Evolutionary conservation across 2,888 invertebrate genomes (phyloP).

Genomic region (Cephus pulcher): DNA sequence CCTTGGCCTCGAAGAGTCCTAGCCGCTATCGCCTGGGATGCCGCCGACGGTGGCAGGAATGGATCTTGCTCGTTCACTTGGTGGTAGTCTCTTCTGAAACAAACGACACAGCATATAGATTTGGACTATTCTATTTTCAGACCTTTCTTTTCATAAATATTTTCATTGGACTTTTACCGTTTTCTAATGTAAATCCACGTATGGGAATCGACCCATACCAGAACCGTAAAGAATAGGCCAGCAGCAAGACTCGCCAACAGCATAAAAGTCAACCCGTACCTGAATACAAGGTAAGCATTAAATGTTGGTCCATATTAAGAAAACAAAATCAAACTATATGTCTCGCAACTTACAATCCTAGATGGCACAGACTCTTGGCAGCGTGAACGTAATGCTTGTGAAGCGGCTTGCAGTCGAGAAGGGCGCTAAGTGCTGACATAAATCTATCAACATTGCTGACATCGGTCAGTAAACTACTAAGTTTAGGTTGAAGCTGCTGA

Average conservation of each 20-base stretch:
- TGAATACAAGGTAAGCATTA: constrained; percentile 31
- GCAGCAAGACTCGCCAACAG: constrained; percentile 87
- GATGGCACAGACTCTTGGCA: constrained; percentile 84
- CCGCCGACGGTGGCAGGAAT: constrained; percentile 75
- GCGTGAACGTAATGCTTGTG: constrained; percentile 86
- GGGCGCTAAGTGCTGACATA: constrained; percentile 73
- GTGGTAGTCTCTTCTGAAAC: constrained; percentile 79
- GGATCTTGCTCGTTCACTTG: constrained; percentile 89
- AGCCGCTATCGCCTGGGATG: constrained; percentile 73
- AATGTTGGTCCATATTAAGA: neutral
- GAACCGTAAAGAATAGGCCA: constrained; percentile 89
- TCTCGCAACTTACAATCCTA: constrained; percentile 73
- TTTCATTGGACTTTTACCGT: constrained; percentile 71
- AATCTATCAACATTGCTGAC: constrained; percentile 82
- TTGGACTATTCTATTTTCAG: neutral
- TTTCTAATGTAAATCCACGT: constrained; percentile 97
- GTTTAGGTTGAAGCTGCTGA: constrained; percentile 74
- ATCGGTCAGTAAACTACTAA: constrained; percentile 82
- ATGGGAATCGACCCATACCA: constrained; percentile 95
- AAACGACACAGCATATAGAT: constrained; percentile 15
- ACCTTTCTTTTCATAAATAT: neutral
- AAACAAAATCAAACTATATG: neutral
- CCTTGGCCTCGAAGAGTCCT: constrained; percentile 78
- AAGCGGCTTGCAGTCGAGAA: constrained; percentile 86
- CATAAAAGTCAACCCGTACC: constrained; percentile 84